These are phyloP conservation scores for Cyanoramphus novaezelandiae DNA, from an alignment of 2,113 vertebrate species.

Conservation along the genomic window DNA sequence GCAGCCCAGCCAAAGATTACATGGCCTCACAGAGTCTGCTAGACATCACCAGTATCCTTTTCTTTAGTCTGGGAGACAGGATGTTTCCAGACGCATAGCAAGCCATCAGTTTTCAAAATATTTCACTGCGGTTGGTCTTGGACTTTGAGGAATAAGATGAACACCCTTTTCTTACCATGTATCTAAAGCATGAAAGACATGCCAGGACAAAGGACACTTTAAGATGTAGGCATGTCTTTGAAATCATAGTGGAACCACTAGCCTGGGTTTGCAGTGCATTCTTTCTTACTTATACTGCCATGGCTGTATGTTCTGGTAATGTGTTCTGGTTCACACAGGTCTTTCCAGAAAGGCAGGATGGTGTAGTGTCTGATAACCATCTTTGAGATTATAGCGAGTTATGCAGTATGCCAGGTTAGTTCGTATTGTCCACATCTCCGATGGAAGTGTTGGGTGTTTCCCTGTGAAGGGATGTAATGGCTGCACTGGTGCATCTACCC, in stretches of 20 bases:
- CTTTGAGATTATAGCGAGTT: background rate
- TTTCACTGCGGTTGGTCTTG: background rate
- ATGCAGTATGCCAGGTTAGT: background rate
- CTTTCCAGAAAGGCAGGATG: background rate
- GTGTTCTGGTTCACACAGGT: background rate
- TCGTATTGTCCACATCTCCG: background rate
- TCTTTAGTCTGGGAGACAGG: background rate
- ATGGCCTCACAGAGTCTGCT: background rate
- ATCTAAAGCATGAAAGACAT: background rate
- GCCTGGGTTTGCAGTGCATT: background rate
- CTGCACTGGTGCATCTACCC: fast-evolving
- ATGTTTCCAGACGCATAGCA: background rate
- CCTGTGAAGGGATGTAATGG: background rate
- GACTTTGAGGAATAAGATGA: background rate
- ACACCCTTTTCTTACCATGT: background rate
- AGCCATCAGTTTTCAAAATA: background rate
- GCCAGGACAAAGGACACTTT: background rate
- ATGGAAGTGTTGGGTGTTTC: background rate
- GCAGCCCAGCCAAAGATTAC: background rate
- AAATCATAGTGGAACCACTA: background rate
- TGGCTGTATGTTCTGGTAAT: background rate
- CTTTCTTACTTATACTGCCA: background rate
- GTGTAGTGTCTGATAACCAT: background rate
- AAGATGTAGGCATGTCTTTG: background rate
- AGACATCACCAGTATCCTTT: background rate